These are phyloP conservation scores for Falco berigora DNA, from an alignment of 2,797 vertebrate genomes.

Conservation along the genomic window DNA sequence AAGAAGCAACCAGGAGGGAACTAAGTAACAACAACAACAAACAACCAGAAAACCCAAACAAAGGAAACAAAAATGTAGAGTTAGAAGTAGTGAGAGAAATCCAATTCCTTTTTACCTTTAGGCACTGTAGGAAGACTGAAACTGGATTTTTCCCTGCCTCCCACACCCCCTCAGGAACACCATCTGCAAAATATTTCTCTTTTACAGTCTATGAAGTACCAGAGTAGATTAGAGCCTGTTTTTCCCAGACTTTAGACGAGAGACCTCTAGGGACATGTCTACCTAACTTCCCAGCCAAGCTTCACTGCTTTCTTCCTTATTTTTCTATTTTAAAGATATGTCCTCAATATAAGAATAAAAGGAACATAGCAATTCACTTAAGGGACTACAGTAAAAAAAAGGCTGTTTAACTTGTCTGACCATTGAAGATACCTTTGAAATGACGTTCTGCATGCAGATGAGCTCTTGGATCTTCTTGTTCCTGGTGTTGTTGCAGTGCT, in stretches of 20 bases:
- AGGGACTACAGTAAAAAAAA: background rate
- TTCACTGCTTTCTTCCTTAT: background rate
- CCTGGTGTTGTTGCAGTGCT: background rate
- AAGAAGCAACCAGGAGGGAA: background rate
- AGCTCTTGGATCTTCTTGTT: background rate
- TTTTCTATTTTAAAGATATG: background rate
- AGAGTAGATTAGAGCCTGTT: background rate
- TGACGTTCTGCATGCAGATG: background rate
- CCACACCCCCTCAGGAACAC: background rate
- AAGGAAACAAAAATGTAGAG: background rate
- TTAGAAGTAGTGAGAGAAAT: background rate
- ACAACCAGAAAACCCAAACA: no score
- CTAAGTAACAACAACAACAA: background rate
- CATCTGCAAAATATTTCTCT: conserved; percentile 31
- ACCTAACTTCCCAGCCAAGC: background rate
- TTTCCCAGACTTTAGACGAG: background rate
- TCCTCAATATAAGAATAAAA: background rate
- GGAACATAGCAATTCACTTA: background rate
- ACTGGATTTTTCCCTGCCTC: background rate
- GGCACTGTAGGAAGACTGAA: background rate
- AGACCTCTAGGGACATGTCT: background rate
- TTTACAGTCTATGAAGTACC: background rate
- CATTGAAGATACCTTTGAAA: background rate
- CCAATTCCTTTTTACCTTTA: background rate
- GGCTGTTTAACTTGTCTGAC: background rate